Base-by-base conservation (phyloP, 2,888 invertebrate genomes). In the Agonum fuliginosum region DNA sequence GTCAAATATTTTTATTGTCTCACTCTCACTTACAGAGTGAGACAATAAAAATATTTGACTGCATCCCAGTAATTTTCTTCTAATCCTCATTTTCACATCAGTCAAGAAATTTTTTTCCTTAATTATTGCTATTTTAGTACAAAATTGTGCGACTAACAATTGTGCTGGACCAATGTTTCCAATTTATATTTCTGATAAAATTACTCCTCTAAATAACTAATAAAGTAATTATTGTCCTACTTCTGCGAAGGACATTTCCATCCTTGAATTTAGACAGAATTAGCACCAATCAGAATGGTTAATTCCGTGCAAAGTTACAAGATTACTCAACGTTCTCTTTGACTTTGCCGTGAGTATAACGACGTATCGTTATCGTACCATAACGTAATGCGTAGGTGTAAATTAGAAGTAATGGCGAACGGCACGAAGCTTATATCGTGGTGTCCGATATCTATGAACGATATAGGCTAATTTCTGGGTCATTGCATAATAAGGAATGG, bases 391-490 rank as follows among this genome's bases (percentile, higher is more conserved):
- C 17, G 58, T 58, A 27, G 58, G 58, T 30, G 54, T 58, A 58
- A 27, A 58, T 58, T 58, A 27, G 14, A 58, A 24, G 27, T 58
- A 58, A 58, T 27, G 58, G 58, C 24, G 1, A 10, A 27, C 30
- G 27, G 30, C 27, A 58, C 14, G 30, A n/a, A 30, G 12, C 12
- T n/a, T 2, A 4, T 27, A 24, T 30, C 58, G 12, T 24, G 67
- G 37, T 41, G 37, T 20, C 37, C 17, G 46, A 46, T 46, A 17
- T 10, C 41, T 10, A n/a, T n/a, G 10, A 4, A 4, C n/a, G 43
- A 41, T 43, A 70, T 46, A 46, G 70, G 48, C 22, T 73, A 73
- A 73, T 73, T 73, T 73, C 58, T 73, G 73, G 73, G 73, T 73
- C 73, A 73, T 19, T 73, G 73, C 54, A 73, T 73, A 70, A 70